Percentiles rank a stretch among this genome's conserved stretches.
phyloP scores from a whole-genome alignment of 2,797 vertebrate species.

The Alfaro cultratus region DNA sequence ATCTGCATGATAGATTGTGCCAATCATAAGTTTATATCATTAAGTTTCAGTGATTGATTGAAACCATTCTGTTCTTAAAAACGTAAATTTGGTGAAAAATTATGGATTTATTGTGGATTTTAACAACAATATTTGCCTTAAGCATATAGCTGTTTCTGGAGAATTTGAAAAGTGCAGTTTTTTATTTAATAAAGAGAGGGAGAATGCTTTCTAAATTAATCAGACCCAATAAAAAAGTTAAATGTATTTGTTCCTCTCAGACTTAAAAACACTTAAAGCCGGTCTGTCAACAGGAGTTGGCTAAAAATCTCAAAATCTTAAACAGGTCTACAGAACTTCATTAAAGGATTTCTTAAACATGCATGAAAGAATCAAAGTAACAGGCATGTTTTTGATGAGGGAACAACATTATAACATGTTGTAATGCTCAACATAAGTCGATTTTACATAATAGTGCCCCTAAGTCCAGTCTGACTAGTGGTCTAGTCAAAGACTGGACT shows the following conservation, averaged over 20 bases:
- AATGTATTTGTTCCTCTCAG: background rate
- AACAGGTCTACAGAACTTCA: background rate
- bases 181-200: background rate
- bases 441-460: no score
- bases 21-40: background rate
- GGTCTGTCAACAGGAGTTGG: background rate
- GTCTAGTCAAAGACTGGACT: background rate
- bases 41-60: background rate
- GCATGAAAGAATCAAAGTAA: no score
- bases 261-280: background rate
- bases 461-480: background rate
- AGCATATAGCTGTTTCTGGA: no score
- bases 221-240: background rate
- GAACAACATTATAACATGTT: no score
- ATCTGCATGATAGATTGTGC: background rate
- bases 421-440: no score
- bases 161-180: no score
- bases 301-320: background rate
- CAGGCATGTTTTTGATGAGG: no score
- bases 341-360: no score
- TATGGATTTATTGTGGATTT: background rate
- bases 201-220: background rate
- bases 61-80: background rate
- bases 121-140: no score
- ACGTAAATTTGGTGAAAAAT: background rate